A percentile compares a stretch with the other conserved stretches of the same genome.
phyloP scores from a whole-genome alignment of 2,797 vertebrate genomes.

The Leuciscus waleckii region DNA sequence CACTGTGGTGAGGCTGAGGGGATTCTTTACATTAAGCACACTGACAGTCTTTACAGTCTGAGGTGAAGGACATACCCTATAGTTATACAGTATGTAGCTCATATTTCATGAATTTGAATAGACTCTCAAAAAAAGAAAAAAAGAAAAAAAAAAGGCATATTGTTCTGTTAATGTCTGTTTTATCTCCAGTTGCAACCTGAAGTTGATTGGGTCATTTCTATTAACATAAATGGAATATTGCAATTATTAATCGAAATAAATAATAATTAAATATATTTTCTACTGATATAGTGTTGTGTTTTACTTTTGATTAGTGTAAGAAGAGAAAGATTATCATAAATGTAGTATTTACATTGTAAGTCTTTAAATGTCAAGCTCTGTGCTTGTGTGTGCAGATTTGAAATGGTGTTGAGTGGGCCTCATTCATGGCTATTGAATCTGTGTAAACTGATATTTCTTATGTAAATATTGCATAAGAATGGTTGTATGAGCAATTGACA shows the following conservation, averaged over 20 bases:
- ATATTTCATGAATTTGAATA: background rate
- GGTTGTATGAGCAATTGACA: background rate
- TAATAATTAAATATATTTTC: background rate
- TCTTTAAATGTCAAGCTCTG: background rate
- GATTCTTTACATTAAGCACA: background rate
- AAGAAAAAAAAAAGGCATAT: background rate
- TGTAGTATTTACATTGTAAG: background rate
- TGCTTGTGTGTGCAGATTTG: background rate
- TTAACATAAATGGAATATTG: background rate
- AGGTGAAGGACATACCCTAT: background rate
- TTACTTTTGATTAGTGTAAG: background rate
- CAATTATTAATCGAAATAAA: background rate
- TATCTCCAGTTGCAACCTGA: background rate
- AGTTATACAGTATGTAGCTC: background rate
- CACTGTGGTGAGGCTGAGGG: conserved; percentile 81
- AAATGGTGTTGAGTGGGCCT: background rate
- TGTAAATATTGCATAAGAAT: background rate
- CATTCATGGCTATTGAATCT: background rate
- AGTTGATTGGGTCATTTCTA: background rate
- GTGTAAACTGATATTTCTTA: background rate
- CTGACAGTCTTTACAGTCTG: background rate
- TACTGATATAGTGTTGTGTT: background rate
- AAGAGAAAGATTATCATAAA: background rate
- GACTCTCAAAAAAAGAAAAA: background rate
- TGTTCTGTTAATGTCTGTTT: background rate